These are phyloP conservation scores for Nyctalus aviator DNA, from an alignment of 2,797 vertebrate species.

Conservation along the genomic window DNA sequence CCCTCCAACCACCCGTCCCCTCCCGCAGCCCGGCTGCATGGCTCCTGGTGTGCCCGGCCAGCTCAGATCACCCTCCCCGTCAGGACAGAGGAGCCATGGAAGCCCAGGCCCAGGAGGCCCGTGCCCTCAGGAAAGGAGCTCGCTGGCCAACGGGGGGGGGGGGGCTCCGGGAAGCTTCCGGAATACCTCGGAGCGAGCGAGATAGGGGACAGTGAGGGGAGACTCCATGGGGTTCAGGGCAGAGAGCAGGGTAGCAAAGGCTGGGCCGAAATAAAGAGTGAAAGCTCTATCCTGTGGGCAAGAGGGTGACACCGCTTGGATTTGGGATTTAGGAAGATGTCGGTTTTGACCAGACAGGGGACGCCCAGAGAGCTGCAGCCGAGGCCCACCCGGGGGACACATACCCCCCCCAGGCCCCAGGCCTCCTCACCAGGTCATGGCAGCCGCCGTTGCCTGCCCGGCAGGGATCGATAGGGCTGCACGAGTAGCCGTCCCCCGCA, in stretches of 20 bases:
- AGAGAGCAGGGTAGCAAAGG: background rate
- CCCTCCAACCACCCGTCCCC: background rate
- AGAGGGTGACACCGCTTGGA: background rate
- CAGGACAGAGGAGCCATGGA: too few species aligned
- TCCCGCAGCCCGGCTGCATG: background rate
- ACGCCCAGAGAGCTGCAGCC: background rate
- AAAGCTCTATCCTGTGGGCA: background rate
- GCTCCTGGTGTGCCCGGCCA: background rate
- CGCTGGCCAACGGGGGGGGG: background rate
- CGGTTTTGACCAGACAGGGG: background rate
- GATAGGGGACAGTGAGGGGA: background rate
- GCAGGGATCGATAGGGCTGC: constrained; percentile 92
- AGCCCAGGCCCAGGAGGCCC: background rate
- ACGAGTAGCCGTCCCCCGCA: constrained; percentile 91
- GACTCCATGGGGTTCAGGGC: background rate
- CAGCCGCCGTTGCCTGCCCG: constrained; percentile 92
- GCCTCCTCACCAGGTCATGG: constrained; percentile 89
- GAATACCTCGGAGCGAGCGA: background rate
- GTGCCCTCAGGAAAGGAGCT: background rate
- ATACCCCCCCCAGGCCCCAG: background rate
- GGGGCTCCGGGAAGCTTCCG: background rate
- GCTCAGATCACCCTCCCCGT: background rate
- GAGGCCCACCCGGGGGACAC: background rate
- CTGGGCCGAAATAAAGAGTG: background rate
- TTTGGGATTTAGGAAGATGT: background rate